Percentiles rank a stretch among this genome's conserved stretches.
Conservation (phyloP, 2,888 invertebrate species). For the Prostheceraeus crozeri region DNA sequence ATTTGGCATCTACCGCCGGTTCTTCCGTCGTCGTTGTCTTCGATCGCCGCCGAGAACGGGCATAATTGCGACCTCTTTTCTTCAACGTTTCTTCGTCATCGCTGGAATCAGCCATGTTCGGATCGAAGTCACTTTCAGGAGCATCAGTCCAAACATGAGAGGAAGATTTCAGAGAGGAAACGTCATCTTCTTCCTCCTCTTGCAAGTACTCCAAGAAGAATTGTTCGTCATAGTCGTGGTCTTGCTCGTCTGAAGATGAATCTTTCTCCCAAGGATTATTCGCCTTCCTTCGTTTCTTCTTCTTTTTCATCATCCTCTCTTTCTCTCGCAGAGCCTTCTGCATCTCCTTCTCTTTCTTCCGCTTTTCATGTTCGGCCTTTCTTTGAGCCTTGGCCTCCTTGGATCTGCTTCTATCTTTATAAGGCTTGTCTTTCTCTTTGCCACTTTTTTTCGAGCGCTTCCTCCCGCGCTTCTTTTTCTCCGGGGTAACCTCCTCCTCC, state of each 20-base stretch:
- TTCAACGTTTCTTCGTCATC: constrained; percentile 33
- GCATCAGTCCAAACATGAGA: constrained; percentile 33
- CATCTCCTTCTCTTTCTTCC: not conserved
- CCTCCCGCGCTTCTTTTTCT: constrained; percentile 28
- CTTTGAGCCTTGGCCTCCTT: not conserved
- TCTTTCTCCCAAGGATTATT: constrained; percentile 35
- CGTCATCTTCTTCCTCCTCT: constrained; percentile 30
- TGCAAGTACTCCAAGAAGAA: constrained; percentile 36
- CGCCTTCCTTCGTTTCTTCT: constrained; percentile 14
- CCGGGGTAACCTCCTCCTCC: constrained; percentile 9
- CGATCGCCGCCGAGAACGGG: constrained; percentile 27
- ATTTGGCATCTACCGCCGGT: constrained; percentile 13
- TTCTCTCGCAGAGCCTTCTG: not conserved
- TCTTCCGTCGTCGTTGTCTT: constrained; percentile 19
- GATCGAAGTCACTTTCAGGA: constrained; percentile 37
- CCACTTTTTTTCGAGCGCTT: not conserved
- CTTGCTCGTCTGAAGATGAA: constrained; percentile 31
- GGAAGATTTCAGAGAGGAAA: not conserved
- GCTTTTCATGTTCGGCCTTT: constrained; percentile 10
- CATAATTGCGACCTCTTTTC: constrained; percentile 33
- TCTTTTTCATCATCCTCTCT: constrained; percentile 4
- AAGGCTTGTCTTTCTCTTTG: not conserved
- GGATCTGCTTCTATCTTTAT: not conserved
- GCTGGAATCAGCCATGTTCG: not conserved
- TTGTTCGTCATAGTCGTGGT: constrained; percentile 34